phyloP scores from a whole-genome alignment of 1,140 invertebrate species.

The Eumaeus atala region DNA sequence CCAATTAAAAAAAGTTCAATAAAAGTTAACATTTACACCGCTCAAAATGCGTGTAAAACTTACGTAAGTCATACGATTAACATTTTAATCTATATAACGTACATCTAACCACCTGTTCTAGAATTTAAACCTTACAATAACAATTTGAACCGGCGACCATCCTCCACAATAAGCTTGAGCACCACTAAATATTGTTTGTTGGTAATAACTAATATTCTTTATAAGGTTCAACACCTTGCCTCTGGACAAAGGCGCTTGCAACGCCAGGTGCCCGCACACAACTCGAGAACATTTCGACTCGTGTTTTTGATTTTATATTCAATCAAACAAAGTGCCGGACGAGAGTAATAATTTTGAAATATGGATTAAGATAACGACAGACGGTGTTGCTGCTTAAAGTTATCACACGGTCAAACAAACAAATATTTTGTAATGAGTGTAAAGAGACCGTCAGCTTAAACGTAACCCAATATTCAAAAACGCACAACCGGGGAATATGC shows the following conservation, averaged over 20 bases:
- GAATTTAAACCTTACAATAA: slow-evolving; percentile 45
- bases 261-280: slow-evolving; percentile 11
- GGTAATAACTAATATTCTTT: slow-evolving; percentile 11
- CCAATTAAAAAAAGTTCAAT: not conserved
- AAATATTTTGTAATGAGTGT: too few relatives aligned
- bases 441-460: too few relatives aligned
- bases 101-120: slow-evolving; percentile 8
- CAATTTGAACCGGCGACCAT: slow-evolving; percentile 56
- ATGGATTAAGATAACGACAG: too few relatives aligned
- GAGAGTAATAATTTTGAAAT: not conserved
- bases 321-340: slow-evolving; percentile 19
- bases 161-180: slow-evolving; percentile 60
- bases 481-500: too few relatives aligned
- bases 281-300: slow-evolving; percentile 20
- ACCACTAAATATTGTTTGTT: slow-evolving; percentile 63
- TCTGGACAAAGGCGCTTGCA: slow-evolving; percentile 17
- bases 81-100: slow-evolving; percentile 9
- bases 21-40: not conserved
- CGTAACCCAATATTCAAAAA: too few relatives aligned
- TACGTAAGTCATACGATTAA: slow-evolving; percentile 17
- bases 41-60: slow-evolving; percentile 11
- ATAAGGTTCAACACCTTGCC: slow-evolving; percentile 7
- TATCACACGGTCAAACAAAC: too few relatives aligned
- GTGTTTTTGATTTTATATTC: slow-evolving; percentile 26
- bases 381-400: too few relatives aligned